Percentiles rank a stretch among this genome's conserved stretches.
Evolutionary conservation across 2,797 vertebrate genomes (phyloP).

Genomic region (Brachyalestes nurse): DNA sequence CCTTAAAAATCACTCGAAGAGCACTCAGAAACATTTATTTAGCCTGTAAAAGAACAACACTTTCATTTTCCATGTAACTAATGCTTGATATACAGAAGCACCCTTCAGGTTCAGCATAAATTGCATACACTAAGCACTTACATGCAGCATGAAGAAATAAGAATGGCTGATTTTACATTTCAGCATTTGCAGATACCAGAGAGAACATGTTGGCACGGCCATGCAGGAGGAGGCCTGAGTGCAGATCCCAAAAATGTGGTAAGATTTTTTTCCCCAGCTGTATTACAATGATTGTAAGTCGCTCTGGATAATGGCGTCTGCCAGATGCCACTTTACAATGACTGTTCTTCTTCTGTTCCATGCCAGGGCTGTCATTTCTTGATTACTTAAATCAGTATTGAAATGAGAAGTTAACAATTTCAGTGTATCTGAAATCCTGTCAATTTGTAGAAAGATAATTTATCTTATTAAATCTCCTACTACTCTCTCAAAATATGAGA

Average conservation of each 20-base stretch:
- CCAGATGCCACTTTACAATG: no score
- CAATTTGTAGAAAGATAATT: no score
- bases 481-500: no score
- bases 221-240: constrained; percentile 89
- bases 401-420: no score
- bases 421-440: no score
- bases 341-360: background rate
- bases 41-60: background rate
- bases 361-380: no score
- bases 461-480: no score
- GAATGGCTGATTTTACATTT: constrained; percentile 37
- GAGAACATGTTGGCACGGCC: constrained; percentile 93
- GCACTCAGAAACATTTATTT: background rate
- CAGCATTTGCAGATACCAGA: constrained; percentile 80
- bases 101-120: background rate
- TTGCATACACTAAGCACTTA: background rate
- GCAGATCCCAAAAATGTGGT: constrained; percentile 96
- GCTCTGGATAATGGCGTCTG: no score
- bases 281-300: background rate
- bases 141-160: background rate
- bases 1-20: background rate
- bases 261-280: constrained; percentile 60
- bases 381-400: no score
- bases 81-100: background rate
- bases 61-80: background rate